Evolutionary conservation across 1,140 invertebrate genomes (phyloP).

Genomic region (Brachionus koreanus): DNA sequence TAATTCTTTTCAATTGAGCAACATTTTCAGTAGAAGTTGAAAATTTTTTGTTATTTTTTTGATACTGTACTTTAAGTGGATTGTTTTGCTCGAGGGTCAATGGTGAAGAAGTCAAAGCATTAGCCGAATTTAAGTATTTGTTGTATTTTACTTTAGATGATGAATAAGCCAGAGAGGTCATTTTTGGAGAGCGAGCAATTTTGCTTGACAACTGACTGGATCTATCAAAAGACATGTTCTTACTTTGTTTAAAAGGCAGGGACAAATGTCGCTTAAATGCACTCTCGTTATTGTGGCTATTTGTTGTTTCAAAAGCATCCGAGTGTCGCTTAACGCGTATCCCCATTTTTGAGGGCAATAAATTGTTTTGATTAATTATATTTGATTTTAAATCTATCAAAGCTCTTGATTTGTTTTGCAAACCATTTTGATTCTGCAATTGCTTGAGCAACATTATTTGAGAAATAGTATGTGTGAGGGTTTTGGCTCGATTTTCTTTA

Average conservation of each 20-base stretch:
- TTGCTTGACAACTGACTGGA: neutral
- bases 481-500: constrained; percentile 17
- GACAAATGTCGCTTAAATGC: constrained; percentile 19
- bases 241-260: constrained; percentile 33
- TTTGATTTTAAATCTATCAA: constrained; percentile 32
- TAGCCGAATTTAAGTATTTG: neutral
- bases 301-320: neutral
- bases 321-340: neutral
- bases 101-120: constrained; percentile 16
- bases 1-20: neutral
- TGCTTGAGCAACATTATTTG: constrained; percentile 33
- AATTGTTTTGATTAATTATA: constrained; percentile 12
- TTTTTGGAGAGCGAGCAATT: constrained; percentile 9
- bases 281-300: neutral
- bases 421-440: neutral
- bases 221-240: neutral
- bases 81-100: neutral
- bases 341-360: constrained; percentile 18
- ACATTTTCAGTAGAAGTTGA: constrained; percentile 17
- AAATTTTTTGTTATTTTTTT: constrained; percentile 32
- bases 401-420: constrained; percentile 16
- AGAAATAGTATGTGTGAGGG: constrained; percentile 10
- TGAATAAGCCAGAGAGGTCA: constrained; percentile 24
- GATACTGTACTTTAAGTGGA: neutral
- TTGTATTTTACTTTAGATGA: constrained; percentile 25